These are phyloP conservation scores for Panzeria rudis DNA, from an alignment of 2,888 invertebrate genomes.

Conservation along the genomic window DNA sequence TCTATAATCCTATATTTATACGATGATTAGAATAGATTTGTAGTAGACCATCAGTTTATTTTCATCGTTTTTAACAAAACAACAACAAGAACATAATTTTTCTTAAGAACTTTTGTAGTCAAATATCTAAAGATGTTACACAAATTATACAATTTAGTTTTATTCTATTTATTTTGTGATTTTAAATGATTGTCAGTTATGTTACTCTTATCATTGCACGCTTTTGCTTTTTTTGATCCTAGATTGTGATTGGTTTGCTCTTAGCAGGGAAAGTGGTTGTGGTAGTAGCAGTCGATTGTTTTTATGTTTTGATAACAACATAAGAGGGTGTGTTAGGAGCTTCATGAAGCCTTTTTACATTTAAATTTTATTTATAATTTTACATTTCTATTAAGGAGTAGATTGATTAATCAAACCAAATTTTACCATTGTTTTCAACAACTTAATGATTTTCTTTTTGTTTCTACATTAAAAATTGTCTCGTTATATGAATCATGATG, in stretches of 20 bases:
- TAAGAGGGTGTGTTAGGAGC: constrained; percentile 73
- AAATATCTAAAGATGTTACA: constrained; percentile 67
- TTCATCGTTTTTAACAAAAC: constrained; percentile 69
- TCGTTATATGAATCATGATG: constrained; percentile 54
- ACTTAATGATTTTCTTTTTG: constrained; percentile 37
- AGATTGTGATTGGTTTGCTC: constrained; percentile 67
- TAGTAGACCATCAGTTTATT: constrained; percentile 79
- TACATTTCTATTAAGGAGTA: constrained; percentile 55
- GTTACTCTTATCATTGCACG: constrained; percentile 29
- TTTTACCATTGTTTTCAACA: constrained; percentile 51
- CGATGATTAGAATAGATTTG: constrained; percentile 80
- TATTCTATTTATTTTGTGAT: constrained; percentile 71
- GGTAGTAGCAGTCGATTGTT: constrained; percentile 72
- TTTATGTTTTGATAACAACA: constrained; percentile 72
- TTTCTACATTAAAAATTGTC: constrained; percentile 50
- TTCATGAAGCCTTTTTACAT: constrained; percentile 60
- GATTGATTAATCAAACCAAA: constrained; percentile 62
- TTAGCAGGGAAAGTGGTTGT: constrained; percentile 59
- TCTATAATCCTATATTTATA: constrained; percentile 82
- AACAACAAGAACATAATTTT: constrained; percentile 49
- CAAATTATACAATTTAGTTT: constrained; percentile 65
- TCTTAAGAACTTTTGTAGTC: constrained; percentile 62
- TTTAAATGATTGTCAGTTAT: constrained; percentile 56
- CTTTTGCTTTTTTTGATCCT: constrained; percentile 6
- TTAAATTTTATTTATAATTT: constrained; percentile 10